These are phyloP conservation scores for Lineus longissimus DNA, from an alignment of 1,140 invertebrate species.

Conservation along the genomic window DNA sequence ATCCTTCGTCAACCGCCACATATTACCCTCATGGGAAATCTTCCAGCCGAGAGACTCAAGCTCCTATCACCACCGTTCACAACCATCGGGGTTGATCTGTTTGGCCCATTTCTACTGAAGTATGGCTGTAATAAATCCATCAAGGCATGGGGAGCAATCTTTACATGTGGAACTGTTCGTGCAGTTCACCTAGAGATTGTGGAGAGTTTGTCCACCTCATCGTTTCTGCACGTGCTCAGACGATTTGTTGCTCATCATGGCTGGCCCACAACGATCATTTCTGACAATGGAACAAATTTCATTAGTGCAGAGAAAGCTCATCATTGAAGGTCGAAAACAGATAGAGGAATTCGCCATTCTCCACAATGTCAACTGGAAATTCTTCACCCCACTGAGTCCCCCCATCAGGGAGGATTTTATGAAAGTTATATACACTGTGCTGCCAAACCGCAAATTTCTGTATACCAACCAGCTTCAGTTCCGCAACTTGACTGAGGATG, in stretches of 20 bases:
- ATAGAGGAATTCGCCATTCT: background rate
- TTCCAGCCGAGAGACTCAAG: background rate
- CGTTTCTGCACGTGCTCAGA: background rate
- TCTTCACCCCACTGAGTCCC: slow-evolving; percentile 10
- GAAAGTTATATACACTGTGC: background rate
- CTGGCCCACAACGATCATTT: slow-evolving; percentile 6
- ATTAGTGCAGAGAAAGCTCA: slow-evolving; percentile 2
- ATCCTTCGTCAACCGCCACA: background rate
- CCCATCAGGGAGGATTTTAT: slow-evolving; percentile 9
- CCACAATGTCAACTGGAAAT: slow-evolving; percentile 4
- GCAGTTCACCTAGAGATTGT: slow-evolving; percentile 10
- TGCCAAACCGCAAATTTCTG: no score
- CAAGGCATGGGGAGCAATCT: background rate
- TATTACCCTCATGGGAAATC: background rate
- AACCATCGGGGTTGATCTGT: background rate
- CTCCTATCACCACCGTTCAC: background rate
- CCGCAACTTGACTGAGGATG: no score
- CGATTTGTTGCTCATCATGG: slow-evolving; percentile 10
- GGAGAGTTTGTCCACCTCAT: background rate
- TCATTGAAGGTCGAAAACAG: background rate
- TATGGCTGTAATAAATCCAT: background rate
- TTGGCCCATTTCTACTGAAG: background rate
- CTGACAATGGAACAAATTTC: slow-evolving; percentile 8
- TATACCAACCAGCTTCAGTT: no score
- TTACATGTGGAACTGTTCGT: background rate